Evolutionary conservation across 1,140 invertebrate species (phyloP).

Genomic region (Phymastichus coffea): DNA sequence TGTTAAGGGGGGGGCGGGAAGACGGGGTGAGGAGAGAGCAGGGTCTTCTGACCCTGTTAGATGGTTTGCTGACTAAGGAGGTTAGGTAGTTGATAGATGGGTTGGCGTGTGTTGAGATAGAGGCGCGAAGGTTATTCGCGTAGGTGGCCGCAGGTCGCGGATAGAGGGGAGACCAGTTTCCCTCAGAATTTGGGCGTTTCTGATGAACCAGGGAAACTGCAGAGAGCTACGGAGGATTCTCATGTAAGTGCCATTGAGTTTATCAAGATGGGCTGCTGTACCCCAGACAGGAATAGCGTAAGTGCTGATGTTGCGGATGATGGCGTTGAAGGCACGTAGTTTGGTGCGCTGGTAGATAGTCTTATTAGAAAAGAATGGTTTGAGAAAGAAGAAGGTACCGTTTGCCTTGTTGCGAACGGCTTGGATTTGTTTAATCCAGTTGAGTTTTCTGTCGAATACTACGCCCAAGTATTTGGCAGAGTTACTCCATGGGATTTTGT

Average conservation of each 20-base stretch:
- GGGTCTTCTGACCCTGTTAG: no score
- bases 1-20: no score
- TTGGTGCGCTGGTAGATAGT: neutral
- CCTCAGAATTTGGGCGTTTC: slow-evolving; percentile 16
- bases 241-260: slow-evolving; percentile 2
- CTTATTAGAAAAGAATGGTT: slow-evolving; percentile 16
- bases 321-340: slow-evolving; percentile 15
- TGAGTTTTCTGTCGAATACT: no score
- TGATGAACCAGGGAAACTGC: slow-evolving; percentile 16
- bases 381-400: slow-evolving; percentile 11
- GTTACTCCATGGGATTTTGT: neutral
- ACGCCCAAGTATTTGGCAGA: slow-evolving; percentile 12
- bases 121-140: no score
- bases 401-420: no score
- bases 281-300: no score
- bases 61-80: slow-evolving; percentile 28
- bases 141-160: slow-evolving; percentile 27
- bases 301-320: slow-evolving; percentile 18
- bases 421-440: no score
- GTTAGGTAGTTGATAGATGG: no score
- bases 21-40: no score
- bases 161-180: neutral
- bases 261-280: no score
- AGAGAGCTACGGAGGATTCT: slow-evolving; percentile 2
- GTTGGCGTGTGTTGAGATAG: slow-evolving; percentile 30